Conservation (phyloP, 2,113 vertebrate species). For the Eretmochelys imbricata region DNA sequence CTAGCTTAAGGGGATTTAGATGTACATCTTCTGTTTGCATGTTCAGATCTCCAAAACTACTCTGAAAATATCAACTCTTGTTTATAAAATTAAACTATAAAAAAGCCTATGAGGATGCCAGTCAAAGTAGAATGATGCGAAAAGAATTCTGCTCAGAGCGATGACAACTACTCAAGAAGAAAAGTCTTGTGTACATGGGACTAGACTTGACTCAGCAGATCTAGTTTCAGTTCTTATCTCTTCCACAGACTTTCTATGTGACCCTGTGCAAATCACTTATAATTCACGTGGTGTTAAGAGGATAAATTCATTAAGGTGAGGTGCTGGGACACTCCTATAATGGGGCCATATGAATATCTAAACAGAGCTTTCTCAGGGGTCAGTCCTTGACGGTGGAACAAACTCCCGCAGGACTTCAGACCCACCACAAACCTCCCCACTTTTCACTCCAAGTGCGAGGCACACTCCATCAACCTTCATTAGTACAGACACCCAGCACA, state of each 20-base stretch:
- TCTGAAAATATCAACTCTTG: constrained; percentile 24
- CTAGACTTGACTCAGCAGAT: not conserved
- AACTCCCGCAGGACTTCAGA: constrained; percentile 46
- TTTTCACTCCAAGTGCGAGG: constrained; percentile 26
- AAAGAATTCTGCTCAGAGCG: not conserved
- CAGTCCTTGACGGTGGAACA: not conserved
- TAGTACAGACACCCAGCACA: not conserved
- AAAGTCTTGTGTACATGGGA: not conserved
- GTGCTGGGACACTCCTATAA: not conserved
- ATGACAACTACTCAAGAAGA: not conserved
- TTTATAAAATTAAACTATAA: constrained; percentile 40
- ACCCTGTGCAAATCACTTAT: not conserved
- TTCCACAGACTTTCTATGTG: constrained; percentile 23
- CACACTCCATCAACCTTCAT: constrained; percentile 48
- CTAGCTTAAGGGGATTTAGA: not conserved
- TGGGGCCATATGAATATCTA: not conserved
- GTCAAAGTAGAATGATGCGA: not conserved
- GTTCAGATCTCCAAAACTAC: not conserved
- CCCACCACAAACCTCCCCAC: constrained; percentile 26
- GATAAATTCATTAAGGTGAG: not conserved
- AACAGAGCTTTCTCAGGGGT: not conserved
- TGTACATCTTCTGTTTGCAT: not conserved
- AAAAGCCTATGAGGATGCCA: not conserved
- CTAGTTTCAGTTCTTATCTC: not conserved
- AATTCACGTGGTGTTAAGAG: not conserved